Base-by-base conservation (phyloP, 92 coral and sea anemone genomes). In the Plumapathes pennacea region DNA sequence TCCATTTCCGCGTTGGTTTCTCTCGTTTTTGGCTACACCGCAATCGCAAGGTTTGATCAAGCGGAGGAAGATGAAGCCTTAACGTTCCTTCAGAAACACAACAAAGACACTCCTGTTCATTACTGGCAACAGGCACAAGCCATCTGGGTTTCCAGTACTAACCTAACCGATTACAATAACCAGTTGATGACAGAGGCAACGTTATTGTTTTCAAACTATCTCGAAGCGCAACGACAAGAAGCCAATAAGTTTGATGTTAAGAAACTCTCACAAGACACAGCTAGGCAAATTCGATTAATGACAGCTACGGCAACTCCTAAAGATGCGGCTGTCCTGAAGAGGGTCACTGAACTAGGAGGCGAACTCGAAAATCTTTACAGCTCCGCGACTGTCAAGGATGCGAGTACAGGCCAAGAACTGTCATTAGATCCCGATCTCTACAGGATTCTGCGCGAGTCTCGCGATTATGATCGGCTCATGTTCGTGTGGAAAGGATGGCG, bases 401-500 rank as follows among this genome's bases (percentile, higher is more conserved):
- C 60, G 11, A 21, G 0, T 9, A 52, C 54, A 5, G 59, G 76
- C 25, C 81, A 48, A 28, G 73, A 77, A 42, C 59, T 74, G 10
- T 76, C 89, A 4, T 78, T 92, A 5, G 60, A 56, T 23, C 98
- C 92, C 0, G 72, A 73, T 37, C 72, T 92, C 29, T 55, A 64
- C 2, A 31, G 64, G 1, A 65, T 84, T 38, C 83, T 92, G 86
- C 72, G 72, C 1, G 42, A 47, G 1, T 79, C 96, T 13, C 53
- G 64, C 4, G 38, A 51, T 10, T 70, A 67, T 31, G 19, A 32
- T 3, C 27, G 32, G 10, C 54, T 94, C 11, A 54, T 76, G 12
- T 32, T 61, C 4, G 90, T 90, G 6, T 94, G 99, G 99, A 69
- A 62, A 27, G 71, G 78, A 5, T 94, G 99, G 99, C 82, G 97